A percentile compares a stretch with the other conserved stretches of the same genome.
phyloP scores from a whole-genome alignment of 2,888 invertebrate species.

The Subacronicta megacephala region DNA sequence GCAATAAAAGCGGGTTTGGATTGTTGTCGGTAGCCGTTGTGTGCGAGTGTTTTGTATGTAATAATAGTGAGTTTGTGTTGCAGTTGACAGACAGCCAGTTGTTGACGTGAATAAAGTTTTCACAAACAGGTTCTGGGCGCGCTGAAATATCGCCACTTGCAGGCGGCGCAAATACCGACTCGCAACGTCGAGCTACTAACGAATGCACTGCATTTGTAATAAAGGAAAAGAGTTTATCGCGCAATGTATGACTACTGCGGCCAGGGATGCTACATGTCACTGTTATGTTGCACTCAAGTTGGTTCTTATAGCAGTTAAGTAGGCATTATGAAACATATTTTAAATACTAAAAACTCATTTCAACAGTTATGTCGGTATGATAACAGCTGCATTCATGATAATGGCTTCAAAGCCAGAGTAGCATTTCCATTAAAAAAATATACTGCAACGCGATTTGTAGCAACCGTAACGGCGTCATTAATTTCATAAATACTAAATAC shows the following conservation, averaged over 20 bases:
- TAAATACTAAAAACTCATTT: too few species aligned
- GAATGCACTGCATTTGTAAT: constrained; percentile 60
- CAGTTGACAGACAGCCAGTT: constrained; percentile 74
- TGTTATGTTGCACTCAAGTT: constrained; percentile 18
- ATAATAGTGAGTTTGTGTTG: constrained; percentile 63
- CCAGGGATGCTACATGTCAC: constrained; percentile 35
- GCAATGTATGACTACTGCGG: constrained; percentile 54
- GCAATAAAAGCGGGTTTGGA: constrained; percentile 48
- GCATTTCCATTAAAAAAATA: too few species aligned
- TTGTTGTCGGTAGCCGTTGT: constrained; percentile 52
- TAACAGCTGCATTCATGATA: too few species aligned
- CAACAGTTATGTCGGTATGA: too few species aligned
- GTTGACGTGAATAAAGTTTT: constrained; percentile 81
- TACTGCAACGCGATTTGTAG: too few species aligned
- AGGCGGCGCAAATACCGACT: constrained; percentile 73
- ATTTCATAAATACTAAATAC: too few species aligned
- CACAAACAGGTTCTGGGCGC: constrained; percentile 72
- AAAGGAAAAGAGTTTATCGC: constrained; percentile 64
- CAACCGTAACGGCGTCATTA: too few species aligned
- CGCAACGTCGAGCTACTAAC: constrained; percentile 65
- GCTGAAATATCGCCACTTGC: constrained; percentile 82
- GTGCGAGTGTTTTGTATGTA: constrained; percentile 62
- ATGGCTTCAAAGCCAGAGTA: too few species aligned
- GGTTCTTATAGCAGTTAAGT: too few species aligned
- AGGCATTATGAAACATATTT: too few species aligned